phyloP scores from a whole-genome alignment of 2,888 invertebrate genomes.

The Xanthia togata region DNA sequence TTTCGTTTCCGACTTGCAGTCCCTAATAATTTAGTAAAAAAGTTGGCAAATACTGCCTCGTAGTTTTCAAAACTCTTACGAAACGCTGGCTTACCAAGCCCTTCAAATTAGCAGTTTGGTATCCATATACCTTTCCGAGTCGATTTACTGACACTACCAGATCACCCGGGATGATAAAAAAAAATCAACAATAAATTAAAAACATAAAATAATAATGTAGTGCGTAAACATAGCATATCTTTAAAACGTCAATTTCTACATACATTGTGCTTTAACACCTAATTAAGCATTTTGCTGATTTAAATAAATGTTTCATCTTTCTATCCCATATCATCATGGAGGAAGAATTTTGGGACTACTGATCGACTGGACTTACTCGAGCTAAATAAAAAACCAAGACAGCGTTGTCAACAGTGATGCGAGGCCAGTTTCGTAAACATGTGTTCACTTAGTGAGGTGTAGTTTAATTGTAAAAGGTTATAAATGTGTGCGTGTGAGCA shows the following conservation, averaged over 20 bases:
- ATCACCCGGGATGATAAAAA: neutral
- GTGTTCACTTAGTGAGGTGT: too few relatives aligned
- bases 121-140: neutral
- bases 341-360: neutral
- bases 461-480: too few relatives aligned
- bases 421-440: too few relatives aligned
- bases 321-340: neutral
- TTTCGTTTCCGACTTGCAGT: neutral
- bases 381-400: too few relatives aligned
- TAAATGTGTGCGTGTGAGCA: too few relatives aligned
- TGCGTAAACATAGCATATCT: neutral
- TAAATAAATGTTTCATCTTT: neutral
- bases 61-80: neutral
- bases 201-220: neutral
- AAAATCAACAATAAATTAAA: neutral
- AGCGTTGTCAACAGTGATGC: too few relatives aligned
- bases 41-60: neutral
- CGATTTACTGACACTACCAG: neutral
- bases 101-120: neutral
- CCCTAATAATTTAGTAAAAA: neutral
- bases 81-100: neutral
- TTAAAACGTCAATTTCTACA: neutral
- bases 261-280: neutral
- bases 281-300: neutral
- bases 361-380: neutral